Evolutionary conservation across 1,140 invertebrate genomes (phyloP).

Genomic region (Drosophila kohkoa): DNA sequence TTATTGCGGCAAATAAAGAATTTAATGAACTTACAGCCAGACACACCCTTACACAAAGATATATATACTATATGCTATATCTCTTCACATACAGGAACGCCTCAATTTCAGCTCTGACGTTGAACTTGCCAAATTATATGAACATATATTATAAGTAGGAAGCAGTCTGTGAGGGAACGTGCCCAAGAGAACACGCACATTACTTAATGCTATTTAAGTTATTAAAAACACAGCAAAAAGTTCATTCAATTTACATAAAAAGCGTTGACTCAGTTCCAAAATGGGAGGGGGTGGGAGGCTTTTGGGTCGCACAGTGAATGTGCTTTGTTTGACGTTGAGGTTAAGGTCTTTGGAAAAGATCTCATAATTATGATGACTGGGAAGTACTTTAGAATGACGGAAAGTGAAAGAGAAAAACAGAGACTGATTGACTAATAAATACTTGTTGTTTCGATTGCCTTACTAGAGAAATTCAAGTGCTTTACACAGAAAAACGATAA

Average conservation of each 20-base stretch:
- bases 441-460: too few species aligned
- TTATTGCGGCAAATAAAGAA: constrained; percentile 64
- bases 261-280: constrained; percentile 27
- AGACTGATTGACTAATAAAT: background rate
- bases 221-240: constrained; percentile 41
- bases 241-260: constrained; percentile 57
- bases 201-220: constrained; percentile 45
- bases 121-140: constrained; percentile 32
- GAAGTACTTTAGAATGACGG: background rate
- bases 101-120: constrained; percentile 26
- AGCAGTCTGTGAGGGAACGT: constrained; percentile 26
- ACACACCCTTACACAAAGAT: background rate
- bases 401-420: background rate
- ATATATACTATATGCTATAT: background rate
- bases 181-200: constrained; percentile 32
- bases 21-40: constrained; percentile 57
- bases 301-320: constrained; percentile 37
- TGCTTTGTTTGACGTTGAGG: constrained; percentile 47
- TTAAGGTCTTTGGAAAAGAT: constrained; percentile 42
- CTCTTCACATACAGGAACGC: constrained; percentile 38
- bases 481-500: too few species aligned
- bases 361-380: constrained; percentile 11
- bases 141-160: constrained; percentile 22
- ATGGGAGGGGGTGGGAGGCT: constrained; percentile 1
- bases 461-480: too few species aligned